These are phyloP conservation scores for Empis stercorea DNA, from an alignment of 2,888 invertebrate species.

Conservation along the genomic window DNA sequence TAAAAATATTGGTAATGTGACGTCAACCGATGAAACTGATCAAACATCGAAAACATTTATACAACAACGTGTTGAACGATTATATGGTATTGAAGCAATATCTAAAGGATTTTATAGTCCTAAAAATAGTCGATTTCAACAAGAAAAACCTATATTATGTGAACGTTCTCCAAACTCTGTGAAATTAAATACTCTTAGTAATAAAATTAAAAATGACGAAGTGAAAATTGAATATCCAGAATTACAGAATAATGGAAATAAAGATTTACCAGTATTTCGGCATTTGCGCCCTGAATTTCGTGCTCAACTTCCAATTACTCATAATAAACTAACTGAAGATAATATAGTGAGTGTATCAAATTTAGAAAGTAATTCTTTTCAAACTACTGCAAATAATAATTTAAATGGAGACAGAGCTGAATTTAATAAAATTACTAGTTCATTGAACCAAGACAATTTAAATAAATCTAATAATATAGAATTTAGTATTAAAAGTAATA, in stretches of 20 bases:
- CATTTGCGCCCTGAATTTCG: slow-evolving; percentile 76
- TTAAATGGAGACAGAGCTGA: too few relatives aligned
- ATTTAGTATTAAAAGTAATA: too few relatives aligned
- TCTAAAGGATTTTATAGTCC: slow-evolving; percentile 74
- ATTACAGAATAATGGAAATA: slow-evolving; percentile 16
- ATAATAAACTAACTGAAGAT: too few relatives aligned
- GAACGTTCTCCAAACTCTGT: slow-evolving; percentile 17
- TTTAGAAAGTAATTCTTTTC: too few relatives aligned
- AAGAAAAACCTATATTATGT: slow-evolving; percentile 6
- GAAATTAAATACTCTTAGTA: slow-evolving; percentile 8
- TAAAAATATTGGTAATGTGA: neutral
- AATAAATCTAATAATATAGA: too few relatives aligned
- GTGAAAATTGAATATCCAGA: slow-evolving; percentile 14
- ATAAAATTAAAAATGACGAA: slow-evolving; percentile 4
- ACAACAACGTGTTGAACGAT: slow-evolving; percentile 74
- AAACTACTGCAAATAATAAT: too few relatives aligned
- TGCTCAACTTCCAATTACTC: slow-evolving; percentile 52
- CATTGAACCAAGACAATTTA: too few relatives aligned
- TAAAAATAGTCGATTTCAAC: slow-evolving; percentile 20
- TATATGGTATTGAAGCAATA: slow-evolving; percentile 77
- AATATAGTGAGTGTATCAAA: too few relatives aligned
- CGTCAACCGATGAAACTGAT: slow-evolving; percentile 1
- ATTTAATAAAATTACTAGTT: too few relatives aligned
- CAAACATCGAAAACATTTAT: slow-evolving; percentile 51
- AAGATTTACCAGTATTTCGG: slow-evolving; percentile 59